Evolutionary conservation across 2,888 invertebrate genomes (phyloP).

Genomic region (Nomada lathburiana): DNA sequence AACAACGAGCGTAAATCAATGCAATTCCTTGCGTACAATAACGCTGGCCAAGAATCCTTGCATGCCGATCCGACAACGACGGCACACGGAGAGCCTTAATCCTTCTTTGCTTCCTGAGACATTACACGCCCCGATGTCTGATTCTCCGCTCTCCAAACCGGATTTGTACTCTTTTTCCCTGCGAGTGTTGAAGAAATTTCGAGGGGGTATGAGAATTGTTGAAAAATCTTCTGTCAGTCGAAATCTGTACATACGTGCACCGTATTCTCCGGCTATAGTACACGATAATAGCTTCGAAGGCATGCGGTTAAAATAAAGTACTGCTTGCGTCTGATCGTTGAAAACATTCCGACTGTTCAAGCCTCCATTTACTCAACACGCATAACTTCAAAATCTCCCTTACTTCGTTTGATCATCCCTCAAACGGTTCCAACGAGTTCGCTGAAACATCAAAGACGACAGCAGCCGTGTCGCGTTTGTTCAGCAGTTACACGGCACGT

Average conservation of each 20-base stretch:
- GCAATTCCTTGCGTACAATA: conserved; percentile 44
- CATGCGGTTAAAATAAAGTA: too few relatives aligned
- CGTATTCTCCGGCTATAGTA: too few relatives aligned
- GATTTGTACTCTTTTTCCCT: not conserved
- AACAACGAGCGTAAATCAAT: conserved; percentile 59
- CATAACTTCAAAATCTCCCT: not conserved
- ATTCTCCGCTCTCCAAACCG: not conserved
- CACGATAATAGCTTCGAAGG: too few relatives aligned
- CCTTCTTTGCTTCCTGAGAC: conserved; percentile 50
- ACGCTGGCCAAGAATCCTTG: conserved; percentile 22
- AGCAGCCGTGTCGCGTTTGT: not conserved
- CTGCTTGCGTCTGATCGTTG: too few relatives aligned
- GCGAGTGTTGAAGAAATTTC: not conserved
- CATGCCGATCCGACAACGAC: conserved; percentile 40
- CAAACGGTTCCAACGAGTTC: not conserved
- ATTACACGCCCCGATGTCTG: not conserved
- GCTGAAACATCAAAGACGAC: conserved; percentile 4
- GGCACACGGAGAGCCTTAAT: conserved; percentile 45
- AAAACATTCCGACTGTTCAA: too few relatives aligned
- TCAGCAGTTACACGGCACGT: not conserved
- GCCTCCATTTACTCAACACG: too few relatives aligned
- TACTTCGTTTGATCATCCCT: not conserved
- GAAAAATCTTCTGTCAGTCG: too few relatives aligned
- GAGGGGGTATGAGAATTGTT: too few relatives aligned
- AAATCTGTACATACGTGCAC: too few relatives aligned